Conservation (phyloP, 2,113 vertebrate species). For the Empidonax traillii region DNA sequence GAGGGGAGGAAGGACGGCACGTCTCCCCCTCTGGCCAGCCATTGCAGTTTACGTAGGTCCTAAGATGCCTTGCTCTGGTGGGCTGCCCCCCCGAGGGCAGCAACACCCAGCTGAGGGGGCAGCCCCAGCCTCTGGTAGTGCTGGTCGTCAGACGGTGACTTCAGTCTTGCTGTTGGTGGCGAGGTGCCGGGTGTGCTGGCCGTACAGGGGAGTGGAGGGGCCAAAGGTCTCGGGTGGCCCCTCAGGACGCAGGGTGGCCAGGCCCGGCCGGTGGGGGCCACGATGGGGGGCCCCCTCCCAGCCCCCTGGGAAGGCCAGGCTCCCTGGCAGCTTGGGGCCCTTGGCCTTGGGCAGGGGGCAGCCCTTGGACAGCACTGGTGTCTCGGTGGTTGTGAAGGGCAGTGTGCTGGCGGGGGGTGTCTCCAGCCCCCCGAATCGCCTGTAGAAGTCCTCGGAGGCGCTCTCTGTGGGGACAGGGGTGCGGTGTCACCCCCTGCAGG, state of each 20-base stretch:
- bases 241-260: slow-evolving; percentile 79
- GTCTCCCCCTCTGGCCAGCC: rapidly evolving
- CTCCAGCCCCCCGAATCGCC: slow-evolving; percentile 80
- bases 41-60: rapidly evolving
- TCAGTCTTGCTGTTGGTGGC: slow-evolving; percentile 96
- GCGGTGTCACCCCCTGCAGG: neutral
- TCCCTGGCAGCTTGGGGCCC: slow-evolving; percentile 76
- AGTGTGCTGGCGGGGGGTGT: slow-evolving; percentile 52
- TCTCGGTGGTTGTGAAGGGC: slow-evolving; percentile 82
- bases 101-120: rapidly evolving
- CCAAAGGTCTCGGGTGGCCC: slow-evolving; percentile 84
- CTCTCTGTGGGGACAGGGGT: slow-evolving; percentile 72
- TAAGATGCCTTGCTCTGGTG: rapidly evolving
- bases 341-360: slow-evolving; percentile 80
- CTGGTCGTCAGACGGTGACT: slow-evolving; percentile 87
- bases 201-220: slow-evolving; percentile 69
- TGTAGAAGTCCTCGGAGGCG: slow-evolving; percentile 82
- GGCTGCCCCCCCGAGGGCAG: neutral
- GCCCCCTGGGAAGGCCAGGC: slow-evolving; percentile 75
- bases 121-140: rapidly evolving
- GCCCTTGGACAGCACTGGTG: slow-evolving; percentile 76
- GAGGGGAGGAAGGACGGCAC: rapidly evolving
- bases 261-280: slow-evolving; percentile 66
- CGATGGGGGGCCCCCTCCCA: slow-evolving; percentile 78
- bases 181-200: slow-evolving; percentile 75